Conservation (phyloP, 2,113 vertebrate genomes). For the Aldabrachelys gigantea region DNA sequence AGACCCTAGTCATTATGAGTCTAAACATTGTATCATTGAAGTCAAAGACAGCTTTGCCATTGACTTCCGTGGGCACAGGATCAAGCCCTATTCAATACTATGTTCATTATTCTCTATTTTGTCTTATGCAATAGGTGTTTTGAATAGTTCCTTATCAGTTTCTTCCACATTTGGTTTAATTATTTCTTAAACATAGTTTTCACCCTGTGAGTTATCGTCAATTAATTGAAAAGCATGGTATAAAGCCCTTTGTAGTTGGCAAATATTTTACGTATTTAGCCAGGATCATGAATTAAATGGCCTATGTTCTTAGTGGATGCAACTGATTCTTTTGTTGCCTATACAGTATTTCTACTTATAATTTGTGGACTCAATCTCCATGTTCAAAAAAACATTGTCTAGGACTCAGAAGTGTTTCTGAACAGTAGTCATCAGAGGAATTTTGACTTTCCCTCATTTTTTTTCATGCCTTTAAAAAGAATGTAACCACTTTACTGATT, state of each 20-base stretch:
- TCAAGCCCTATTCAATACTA: not conserved
- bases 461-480: not conserved
- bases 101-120: not conserved
- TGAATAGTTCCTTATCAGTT: not conserved
- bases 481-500: not conserved
- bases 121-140: not conserved
- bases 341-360: not conserved
- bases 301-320: not conserved
- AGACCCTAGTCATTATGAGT: not conserved
- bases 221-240: not conserved
- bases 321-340: not conserved
- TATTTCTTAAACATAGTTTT: not conserved
- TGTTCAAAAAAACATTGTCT: not conserved
- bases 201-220: not conserved
- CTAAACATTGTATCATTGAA: not conserved
- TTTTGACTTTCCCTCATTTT: not conserved
- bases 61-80: not conserved
- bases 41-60: not conserved
- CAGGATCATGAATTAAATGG: not conserved
- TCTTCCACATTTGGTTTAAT: not conserved
- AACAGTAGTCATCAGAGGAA: not conserved
- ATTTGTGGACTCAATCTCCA: not conserved
- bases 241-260: not conserved
- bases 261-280: not conserved
- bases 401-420: not conserved